Evolutionary conservation across 2,797 vertebrate genomes (phyloP).

Genomic region (Lepilemur septentrionalis): DNA sequence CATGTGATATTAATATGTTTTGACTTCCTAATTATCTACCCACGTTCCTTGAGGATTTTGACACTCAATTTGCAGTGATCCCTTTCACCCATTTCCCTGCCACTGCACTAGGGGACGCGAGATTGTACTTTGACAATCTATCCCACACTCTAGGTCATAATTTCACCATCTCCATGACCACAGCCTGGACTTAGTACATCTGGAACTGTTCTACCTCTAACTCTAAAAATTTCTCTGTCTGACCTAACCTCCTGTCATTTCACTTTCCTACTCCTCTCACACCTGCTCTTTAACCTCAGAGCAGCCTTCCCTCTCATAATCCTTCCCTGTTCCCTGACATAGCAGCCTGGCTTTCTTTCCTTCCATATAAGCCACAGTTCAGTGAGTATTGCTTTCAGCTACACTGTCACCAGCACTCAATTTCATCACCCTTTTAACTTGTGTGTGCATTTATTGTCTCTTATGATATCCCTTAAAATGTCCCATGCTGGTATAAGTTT

Average conservation of each 20-base stretch:
- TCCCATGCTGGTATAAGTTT: background rate
- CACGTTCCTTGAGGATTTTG: background rate
- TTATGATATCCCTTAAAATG: background rate
- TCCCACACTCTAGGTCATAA: background rate
- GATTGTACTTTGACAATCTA: fast-evolving
- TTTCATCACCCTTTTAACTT: background rate
- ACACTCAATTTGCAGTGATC: background rate
- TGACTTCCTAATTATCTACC: background rate
- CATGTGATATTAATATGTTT: background rate
- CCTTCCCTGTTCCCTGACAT: background rate
- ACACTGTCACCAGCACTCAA: no score
- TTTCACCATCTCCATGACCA: background rate
- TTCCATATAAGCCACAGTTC: background rate
- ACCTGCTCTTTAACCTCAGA: background rate
- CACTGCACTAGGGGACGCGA: fast-evolving
- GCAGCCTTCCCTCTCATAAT: background rate
- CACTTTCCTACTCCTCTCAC: background rate
- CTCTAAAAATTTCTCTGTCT: background rate
- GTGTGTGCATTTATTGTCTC: background rate
- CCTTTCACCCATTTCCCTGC: background rate
- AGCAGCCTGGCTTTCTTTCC: background rate
- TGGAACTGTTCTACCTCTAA: background rate
- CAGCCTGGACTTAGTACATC: background rate
- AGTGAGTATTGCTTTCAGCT: background rate
- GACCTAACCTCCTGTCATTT: background rate